A percentile compares a stretch with the other conserved stretches of the same genome.
These are phyloP conservation scores for Kradibia gibbosae DNA, from an alignment of 1,140 invertebrate species.

Conservation along the genomic window DNA sequence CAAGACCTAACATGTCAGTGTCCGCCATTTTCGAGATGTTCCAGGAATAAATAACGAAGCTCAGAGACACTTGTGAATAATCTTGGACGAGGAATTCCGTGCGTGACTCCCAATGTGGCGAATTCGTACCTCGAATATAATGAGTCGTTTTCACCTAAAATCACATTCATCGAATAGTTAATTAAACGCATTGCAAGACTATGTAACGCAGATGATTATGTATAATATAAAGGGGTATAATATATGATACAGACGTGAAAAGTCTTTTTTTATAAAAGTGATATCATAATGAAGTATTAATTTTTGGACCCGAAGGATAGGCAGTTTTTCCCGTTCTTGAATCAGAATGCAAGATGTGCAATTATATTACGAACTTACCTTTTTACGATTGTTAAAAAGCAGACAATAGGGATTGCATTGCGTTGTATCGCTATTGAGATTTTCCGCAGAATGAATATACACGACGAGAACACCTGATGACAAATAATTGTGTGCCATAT, in stretches of 20 bases:
- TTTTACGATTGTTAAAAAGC: constrained; percentile 73
- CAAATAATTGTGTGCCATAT: no score
- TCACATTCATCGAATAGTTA: background rate
- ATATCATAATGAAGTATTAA: no score
- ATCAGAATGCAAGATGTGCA: no score
- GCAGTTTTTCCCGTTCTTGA: no score
- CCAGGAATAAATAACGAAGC: constrained; percentile 70
- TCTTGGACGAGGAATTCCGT: constrained; percentile 75
- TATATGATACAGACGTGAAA: no score
- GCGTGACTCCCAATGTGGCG: constrained; percentile 73
- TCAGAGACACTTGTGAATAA: constrained; percentile 71
- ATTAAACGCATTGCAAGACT: background rate
- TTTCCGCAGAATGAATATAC: constrained; percentile 73
- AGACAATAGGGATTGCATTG: constrained; percentile 76
- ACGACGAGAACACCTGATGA: constrained; percentile 73
- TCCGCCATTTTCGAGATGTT: constrained; percentile 67
- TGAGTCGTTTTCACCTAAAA: constrained; percentile 75
- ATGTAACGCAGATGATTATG: background rate
- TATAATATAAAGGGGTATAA: no score
- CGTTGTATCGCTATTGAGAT: constrained; percentile 69
- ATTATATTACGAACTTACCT: constrained; percentile 64
- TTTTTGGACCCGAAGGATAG: no score
- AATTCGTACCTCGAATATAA: constrained; percentile 70
- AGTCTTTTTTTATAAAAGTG: no score
- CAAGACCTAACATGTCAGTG: constrained; percentile 67